These are phyloP conservation scores for Cottus gobio DNA, from an alignment of 2,113 vertebrate genomes.

Conservation along the genomic window DNA sequence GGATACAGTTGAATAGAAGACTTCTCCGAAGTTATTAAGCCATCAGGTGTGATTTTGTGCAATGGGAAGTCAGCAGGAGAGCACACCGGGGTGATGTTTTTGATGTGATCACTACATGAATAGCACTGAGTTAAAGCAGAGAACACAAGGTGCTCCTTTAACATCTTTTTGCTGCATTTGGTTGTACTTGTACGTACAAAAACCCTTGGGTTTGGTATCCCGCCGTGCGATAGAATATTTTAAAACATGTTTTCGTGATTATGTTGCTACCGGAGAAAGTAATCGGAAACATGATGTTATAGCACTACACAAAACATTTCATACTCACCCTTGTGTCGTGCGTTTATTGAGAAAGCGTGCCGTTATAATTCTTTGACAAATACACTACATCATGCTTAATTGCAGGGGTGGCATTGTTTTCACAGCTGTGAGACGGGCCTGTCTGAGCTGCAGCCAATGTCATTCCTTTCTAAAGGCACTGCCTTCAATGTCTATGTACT, in stretches of 20 bases:
- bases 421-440: background rate
- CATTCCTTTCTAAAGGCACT: slow-evolving; percentile 11
- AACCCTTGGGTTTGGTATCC: background rate
- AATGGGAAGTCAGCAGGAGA: slow-evolving; percentile 7
- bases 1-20: background rate
- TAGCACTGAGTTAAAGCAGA: background rate
- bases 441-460: slow-evolving; percentile 2
- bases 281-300: background rate
- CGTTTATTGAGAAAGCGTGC: background rate
- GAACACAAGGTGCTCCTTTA: slow-evolving; percentile 16
- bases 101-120: slow-evolving; percentile 25
- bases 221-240: slow-evolving; percentile 10
- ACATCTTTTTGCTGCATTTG: background rate
- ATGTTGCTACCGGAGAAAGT: background rate
- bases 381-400: slow-evolving; percentile 4
- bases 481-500: background rate
- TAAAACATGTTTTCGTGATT: background rate
- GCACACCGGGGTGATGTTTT: slow-evolving; percentile 11
- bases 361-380: background rate
- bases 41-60: slow-evolving; percentile 26
- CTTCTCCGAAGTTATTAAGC: slow-evolving; percentile 13
- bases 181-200: background rate
- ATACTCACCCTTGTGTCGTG: background rate
- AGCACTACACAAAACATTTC: background rate
- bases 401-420: slow-evolving; percentile 8